These are phyloP conservation scores for Erebia palarica DNA, from an alignment of 2,888 invertebrate species.

Conservation along the genomic window DNA sequence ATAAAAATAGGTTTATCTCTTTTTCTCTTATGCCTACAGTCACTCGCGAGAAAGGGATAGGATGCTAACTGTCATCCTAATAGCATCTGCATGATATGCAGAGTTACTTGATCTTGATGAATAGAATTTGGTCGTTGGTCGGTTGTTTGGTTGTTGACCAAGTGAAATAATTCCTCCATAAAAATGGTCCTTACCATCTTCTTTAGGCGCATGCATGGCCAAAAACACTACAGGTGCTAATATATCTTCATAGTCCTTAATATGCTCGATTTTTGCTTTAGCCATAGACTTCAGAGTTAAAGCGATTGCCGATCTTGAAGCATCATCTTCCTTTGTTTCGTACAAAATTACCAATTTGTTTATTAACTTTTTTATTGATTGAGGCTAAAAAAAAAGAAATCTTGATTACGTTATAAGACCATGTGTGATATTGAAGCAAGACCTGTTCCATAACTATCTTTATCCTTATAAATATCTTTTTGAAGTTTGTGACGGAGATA, in stretches of 20 bases:
- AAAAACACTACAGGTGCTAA: slow-evolving; percentile 93
- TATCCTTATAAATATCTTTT: too few relatives aligned
- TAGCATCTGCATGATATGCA: neutral
- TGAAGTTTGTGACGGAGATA: too few relatives aligned
- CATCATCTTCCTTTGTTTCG: slow-evolving; percentile 85
- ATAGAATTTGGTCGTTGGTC: too few relatives aligned
- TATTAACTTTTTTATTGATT: slow-evolving; percentile 82
- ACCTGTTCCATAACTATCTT: too few relatives aligned
- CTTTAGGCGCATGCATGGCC: slow-evolving; percentile 93
- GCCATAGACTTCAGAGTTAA: slow-evolving; percentile 90
- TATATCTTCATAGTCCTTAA: slow-evolving; percentile 88
- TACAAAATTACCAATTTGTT: slow-evolving; percentile 81
- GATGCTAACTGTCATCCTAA: too few relatives aligned
- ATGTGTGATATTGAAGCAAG: neutral
- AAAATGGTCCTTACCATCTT: slow-evolving; percentile 67
- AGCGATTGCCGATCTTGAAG: slow-evolving; percentile 87
- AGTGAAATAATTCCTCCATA: neutral
- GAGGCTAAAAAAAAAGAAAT: slow-evolving; percentile 51
- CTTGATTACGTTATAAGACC: neutral
- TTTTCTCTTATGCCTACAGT: too few relatives aligned
- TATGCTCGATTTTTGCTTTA: slow-evolving; percentile 90
- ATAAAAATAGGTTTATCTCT: too few relatives aligned
- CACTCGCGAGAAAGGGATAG: too few relatives aligned
- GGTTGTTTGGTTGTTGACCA: too few relatives aligned
- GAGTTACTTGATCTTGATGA: too few relatives aligned